Evolutionary conservation across 2,113 vertebrate genomes (phyloP), one percentile per base, ranked within the genome.

Genomic region (Phalacrocorax aristotelis): DNA sequence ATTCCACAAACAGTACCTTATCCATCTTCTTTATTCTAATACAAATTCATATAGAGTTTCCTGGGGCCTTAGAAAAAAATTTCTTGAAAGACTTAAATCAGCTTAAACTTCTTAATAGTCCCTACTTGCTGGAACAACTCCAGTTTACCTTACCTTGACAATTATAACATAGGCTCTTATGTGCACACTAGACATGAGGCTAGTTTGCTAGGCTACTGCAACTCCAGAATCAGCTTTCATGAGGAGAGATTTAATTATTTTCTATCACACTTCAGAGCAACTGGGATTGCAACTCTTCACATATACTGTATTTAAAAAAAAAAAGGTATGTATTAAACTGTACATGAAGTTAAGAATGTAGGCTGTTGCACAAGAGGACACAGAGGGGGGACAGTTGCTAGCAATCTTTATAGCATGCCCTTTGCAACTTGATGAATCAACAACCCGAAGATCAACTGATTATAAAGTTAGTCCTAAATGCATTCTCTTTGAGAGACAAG

Each of bases 401-500:
- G 69, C 42, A 91, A 55, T 52, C 81, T 71, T 75, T 61, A 71
- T 3, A 90, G 32, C n/a, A 90, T 4, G 9, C 26, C 51, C 46
- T 58, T 89, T 62, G 42, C 2, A 5, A 66, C 70, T 89, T 71
- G 48, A 74, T 62, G 61, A 83, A 90, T 62, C 89, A 96, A 94
- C 69, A 91, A 85, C 71, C 30, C 65, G 36, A 87, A 80, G 70
- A 94, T 52, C 64, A 87, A 84, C 30, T 55, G 83, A 93, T 79
- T 83, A 83, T 52, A 62, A 96, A 96, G 91, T 78, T 62, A 92
- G 36, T 84, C 65, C 87, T 91, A 94, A 94, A 93, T 20, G 27
- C 65, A 66, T 91, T 83, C 83, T 89, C 87, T 54, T 27, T 94
- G 94, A 90, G 94, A 90, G 51, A 97, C 70, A 95, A 69, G 91